A percentile compares a stretch with the other conserved stretches of the same genome.
These are phyloP conservation scores for Empidonax alnorum DNA, from an alignment of 2,113 vertebrate species.

Conservation along the genomic window DNA sequence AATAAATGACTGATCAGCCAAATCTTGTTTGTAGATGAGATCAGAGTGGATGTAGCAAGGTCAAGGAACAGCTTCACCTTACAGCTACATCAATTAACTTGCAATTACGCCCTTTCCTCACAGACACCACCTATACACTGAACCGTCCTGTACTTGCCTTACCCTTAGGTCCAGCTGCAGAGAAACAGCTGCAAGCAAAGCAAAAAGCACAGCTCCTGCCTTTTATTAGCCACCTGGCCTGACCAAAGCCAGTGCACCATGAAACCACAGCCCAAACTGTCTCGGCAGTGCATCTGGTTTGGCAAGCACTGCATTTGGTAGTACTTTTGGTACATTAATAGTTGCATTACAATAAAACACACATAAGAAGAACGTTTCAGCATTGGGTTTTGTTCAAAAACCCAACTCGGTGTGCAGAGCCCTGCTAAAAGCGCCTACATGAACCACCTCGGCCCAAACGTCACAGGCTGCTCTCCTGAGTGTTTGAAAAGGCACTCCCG, in stretches of 20 bases:
- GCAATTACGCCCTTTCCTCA: neutral
- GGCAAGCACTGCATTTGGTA: neutral
- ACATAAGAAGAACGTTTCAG: fast-evolving
- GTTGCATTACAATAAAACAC: neutral
- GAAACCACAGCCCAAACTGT: neutral
- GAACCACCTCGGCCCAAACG: neutral
- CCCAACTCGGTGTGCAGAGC: fast-evolving
- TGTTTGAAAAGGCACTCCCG: neutral
- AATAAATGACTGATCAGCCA: neutral
- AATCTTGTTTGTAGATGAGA: neutral
- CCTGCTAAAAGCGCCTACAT: neutral
- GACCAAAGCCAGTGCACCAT: fast-evolving
- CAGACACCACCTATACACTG: neutral
- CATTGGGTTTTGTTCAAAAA: too few relatives aligned
- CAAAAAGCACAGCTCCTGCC: neutral
- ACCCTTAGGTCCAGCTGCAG: neutral
- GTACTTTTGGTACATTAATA: neutral
- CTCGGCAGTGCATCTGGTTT: fast-evolving
- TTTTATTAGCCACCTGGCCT: neutral
- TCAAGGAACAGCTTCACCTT: neutral
- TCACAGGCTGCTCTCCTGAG: neutral
- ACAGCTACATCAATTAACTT: neutral
- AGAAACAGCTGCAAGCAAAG: neutral
- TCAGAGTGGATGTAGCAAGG: neutral
- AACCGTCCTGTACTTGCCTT: too few relatives aligned